Conservation (phyloP, 1,140 invertebrate genomes). For the Drosophila parvula region DNA sequence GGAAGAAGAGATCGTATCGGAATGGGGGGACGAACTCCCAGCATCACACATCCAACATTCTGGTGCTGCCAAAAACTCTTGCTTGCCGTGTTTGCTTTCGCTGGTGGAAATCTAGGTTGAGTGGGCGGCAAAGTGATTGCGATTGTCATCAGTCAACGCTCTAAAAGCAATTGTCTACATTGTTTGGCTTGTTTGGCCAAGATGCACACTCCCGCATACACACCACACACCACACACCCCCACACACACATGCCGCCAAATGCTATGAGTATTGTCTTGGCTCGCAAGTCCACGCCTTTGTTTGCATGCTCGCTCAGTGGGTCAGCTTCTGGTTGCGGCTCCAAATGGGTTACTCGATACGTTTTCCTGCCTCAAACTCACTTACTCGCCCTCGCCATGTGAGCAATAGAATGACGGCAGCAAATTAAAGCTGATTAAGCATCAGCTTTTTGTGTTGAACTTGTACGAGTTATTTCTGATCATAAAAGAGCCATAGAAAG, state of each 20-base stretch:
- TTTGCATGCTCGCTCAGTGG: conserved; percentile 74
- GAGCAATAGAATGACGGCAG: conserved; percentile 11
- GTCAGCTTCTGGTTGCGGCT: conserved; percentile 51
- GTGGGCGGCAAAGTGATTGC: conserved; percentile 80
- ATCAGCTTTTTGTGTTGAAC: neutral
- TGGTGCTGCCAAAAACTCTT: conserved; percentile 36
- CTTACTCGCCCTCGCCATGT: neutral
- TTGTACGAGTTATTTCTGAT: neutral
- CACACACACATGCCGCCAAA: conserved; percentile 17
- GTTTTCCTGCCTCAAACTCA: conserved; percentile 11
- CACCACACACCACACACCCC: conserved; percentile 24
- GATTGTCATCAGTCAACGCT: conserved; percentile 82
- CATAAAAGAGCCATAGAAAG: neutral
- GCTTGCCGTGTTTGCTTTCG: conserved; percentile 64
- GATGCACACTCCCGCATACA: conserved; percentile 62
- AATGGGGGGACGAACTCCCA: neutral
- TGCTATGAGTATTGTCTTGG: conserved; percentile 65
- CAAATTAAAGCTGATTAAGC: conserved; percentile 35
- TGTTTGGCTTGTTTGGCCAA: conserved; percentile 80
- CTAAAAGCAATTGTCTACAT: conserved; percentile 83
- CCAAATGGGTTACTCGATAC: conserved; percentile 54
- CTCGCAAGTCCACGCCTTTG: conserved; percentile 62
- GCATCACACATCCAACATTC: conserved; percentile 4
- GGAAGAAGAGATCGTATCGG: conserved; percentile 1
- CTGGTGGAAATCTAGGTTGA: conserved; percentile 75